Evolutionary conservation across 2,888 invertebrate species (phyloP), one percentile per base, ranked within the genome.

Genomic region (Cheilosia urbana): DNA sequence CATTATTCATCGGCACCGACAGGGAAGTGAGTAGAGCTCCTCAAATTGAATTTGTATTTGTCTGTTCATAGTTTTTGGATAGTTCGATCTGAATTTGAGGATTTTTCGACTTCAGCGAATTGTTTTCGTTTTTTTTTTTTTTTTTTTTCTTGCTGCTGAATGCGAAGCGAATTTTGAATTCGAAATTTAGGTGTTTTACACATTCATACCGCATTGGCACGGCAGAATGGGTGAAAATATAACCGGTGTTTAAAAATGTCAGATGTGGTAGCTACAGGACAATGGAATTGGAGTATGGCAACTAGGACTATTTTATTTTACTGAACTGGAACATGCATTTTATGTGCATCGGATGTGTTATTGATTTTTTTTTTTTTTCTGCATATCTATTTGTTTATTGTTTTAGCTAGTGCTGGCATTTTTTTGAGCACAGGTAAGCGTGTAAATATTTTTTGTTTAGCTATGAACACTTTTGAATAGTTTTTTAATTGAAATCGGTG

Each of bases 41-140:
- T 79, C 58, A 84, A 79, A 84, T 79, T 84, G 73, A 84, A 84
- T 84, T 84, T 84, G 73, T 79, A 75, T 84, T 58, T 73, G 63
- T 62, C 53, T 68, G 53, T 77, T 51, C 15, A 27, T 7, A 34
- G 68, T 45, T 24, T 60, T 53, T 49, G 11, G 42, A 27, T 34
- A 40, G 19, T 53, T 60, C 21, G 15, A 15, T 15, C n/a, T 4
- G 53, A 45, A 53, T 53, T 51, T 57, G 51, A 15, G 58, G 17
- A 53, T 58, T 65, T 53, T 66, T 51, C 2, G 37, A 51, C 51
- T 51, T 37, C 7, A 30, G 30, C 6, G 30, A 9, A 30, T 30
- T 30, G 30, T 30, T 30, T 30, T 30, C 9, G 0, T 30, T 30
- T 30, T 30, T 7, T 30, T 9, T 30, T 24, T 27, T 27, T 27